Evolutionary conservation across 2,888 invertebrate species (phyloP).

Genomic region (Petrolisthes cinctipes): DNA sequence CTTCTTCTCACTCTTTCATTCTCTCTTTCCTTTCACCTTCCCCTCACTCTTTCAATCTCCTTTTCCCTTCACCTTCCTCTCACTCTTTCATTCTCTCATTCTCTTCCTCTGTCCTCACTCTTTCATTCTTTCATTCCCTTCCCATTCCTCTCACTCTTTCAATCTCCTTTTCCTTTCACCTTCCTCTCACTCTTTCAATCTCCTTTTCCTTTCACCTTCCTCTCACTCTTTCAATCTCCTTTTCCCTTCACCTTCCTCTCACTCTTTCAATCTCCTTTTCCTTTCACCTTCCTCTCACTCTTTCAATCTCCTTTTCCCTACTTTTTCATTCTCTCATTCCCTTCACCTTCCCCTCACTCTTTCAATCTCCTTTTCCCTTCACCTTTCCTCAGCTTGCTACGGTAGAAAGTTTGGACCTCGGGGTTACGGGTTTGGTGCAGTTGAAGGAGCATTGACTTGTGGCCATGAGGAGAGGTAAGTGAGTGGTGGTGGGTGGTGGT

Average conservation of each 20-base stretch:
- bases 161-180: background rate
- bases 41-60: too few relatives aligned
- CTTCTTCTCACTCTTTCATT: too few relatives aligned
- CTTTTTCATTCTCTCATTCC: background rate
- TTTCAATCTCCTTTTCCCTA: too few relatives aligned
- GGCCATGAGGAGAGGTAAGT: slow-evolving; percentile 56
- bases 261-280: too few relatives aligned
- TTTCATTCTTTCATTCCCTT: too few relatives aligned
- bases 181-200: too few relatives aligned
- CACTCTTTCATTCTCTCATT: background rate
- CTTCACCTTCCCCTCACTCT: background rate
- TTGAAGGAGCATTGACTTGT: slow-evolving; percentile 80
- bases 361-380: background rate
- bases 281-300: too few relatives aligned
- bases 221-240: background rate
- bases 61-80: background rate
- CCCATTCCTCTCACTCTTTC: too few relatives aligned
- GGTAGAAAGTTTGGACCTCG: slow-evolving; percentile 91
- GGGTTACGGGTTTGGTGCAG: slow-evolving; percentile 87
- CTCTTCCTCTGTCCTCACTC: too few relatives aligned
- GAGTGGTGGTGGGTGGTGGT: background rate
- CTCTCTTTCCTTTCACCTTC: background rate
- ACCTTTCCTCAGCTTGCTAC: slow-evolving; percentile 79
- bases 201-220: background rate
- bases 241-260: too few relatives aligned